Conservation (phyloP, 2,797 vertebrate species). For the Neoniphon sammara region DNA sequence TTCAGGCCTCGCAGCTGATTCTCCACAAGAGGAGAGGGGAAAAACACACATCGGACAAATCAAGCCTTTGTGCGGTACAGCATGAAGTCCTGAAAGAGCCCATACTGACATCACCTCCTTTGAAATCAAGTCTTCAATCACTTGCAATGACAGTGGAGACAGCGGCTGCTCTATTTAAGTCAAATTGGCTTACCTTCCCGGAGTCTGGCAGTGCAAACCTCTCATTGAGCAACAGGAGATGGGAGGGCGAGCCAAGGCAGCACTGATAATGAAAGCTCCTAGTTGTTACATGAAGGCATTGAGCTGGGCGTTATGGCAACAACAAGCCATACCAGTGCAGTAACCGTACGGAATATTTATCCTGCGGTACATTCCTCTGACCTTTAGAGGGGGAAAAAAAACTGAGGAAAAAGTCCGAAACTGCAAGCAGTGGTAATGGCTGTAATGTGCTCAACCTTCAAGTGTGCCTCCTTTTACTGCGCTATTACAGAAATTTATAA, state of each 20-base stretch:
- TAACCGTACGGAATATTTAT: not conserved
- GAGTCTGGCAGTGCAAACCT: not conserved
- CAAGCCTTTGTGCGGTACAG: constrained; percentile 59
- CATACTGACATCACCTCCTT: constrained; percentile 52
- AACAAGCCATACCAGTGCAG: not conserved
- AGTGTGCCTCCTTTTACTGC: not conserved
- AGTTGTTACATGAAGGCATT: not conserved
- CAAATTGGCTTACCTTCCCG: constrained; percentile 12
- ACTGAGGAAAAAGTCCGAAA: not conserved
- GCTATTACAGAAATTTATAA: constrained; percentile 26
- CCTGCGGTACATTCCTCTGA: not conserved
- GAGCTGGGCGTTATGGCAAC: not conserved
- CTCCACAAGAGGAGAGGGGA: constrained; percentile 65
- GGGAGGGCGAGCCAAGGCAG: not conserved
- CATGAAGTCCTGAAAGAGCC: constrained; percentile 52
- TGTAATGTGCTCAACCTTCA: constrained; percentile 24
- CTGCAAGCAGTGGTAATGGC: not conserved
- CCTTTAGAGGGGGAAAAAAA: constrained; percentile 7
- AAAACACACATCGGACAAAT: constrained; percentile 51
- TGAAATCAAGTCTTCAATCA: constrained; percentile 43
- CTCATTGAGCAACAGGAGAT: not conserved
- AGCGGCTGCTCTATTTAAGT: constrained; percentile 39
- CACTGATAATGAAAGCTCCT: constrained; percentile 1
- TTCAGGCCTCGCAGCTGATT: constrained; percentile 80
- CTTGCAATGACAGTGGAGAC: constrained; percentile 36